Conservation (phyloP, 2,888 invertebrate species). For the Drosophila picticornis region DNA sequence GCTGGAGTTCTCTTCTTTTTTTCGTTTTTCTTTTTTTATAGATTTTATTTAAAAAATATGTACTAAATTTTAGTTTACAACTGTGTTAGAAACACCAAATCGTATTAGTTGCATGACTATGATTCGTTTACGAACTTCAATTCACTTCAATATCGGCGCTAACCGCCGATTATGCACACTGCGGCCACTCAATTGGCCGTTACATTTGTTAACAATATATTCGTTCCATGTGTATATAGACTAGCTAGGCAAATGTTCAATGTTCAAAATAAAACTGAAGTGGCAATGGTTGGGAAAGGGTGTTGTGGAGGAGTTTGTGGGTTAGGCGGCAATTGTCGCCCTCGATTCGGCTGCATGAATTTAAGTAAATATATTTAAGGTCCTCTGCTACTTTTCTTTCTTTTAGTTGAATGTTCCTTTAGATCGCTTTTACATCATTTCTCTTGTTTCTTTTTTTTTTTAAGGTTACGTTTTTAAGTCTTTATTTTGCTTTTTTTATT, state of each 20-base stretch:
- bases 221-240: constrained; percentile 48
- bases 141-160: constrained; percentile 51
- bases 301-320: not conserved
- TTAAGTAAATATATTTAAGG: constrained; percentile 33
- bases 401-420: constrained; percentile 43
- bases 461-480: constrained; percentile 82
- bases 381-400: constrained; percentile 34
- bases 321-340: constrained; percentile 24
- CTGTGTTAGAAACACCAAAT: constrained; percentile 81
- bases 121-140: constrained; percentile 70
- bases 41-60: constrained; percentile 75
- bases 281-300: not conserved
- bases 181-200: constrained; percentile 49
- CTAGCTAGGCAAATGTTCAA: constrained; percentile 60
- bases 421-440: constrained; percentile 53
- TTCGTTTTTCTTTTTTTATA: constrained; percentile 35
- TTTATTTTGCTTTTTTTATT: constrained; percentile 85
- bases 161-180: constrained; percentile 41
- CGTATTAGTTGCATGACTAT: constrained; percentile 76
- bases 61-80: constrained; percentile 80
- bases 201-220: constrained; percentile 31
- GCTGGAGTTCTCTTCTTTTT: constrained; percentile 44
- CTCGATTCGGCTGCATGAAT: constrained; percentile 29
- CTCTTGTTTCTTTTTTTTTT: constrained; percentile 47
- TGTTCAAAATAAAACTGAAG: constrained; percentile 25